Base-by-base conservation (phyloP, 2,888 invertebrate species). In the Dynastes maya region DNA sequence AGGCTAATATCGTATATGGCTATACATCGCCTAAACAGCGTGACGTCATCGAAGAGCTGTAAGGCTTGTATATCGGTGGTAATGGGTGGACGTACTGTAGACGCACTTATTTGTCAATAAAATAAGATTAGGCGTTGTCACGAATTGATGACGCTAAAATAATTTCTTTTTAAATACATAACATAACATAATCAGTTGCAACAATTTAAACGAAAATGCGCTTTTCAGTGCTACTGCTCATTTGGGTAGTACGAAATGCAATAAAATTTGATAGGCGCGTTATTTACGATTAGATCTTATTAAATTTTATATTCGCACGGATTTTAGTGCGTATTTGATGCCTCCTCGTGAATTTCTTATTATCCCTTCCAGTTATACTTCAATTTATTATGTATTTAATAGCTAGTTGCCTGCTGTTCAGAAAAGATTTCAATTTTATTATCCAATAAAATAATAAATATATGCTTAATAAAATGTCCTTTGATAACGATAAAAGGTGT, bases 391-490 rank as follows among this genome's bases (percentile, higher is more conserved):
- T 55, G 55, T 55, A 55, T 58, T 37, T 58, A 55, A 29, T 37
- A 13, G 16, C 32, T 37, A 53, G 11, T 29, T 55, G 37, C 13
- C 32, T 55, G 55, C 37, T 58, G 37, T 22, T 37, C 71, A 55
- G 37, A 71, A 71, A 71, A 71, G 51, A 55, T 55, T 55, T 22
- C 6, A 55, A 55, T 71, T 71, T 71, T 71, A 71, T 53, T 71
- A 55, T 71, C 37, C 55, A 40, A 71, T 55, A 71, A 71, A 58
- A 55, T 71, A 58, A 71, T 71, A 71, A 71, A 71, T 55, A 55
- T 71, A 71, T 58, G 55, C 37, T 32, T 37, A 53, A 71, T 71
- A 71, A 71, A 71, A 71, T 37, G 71, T 16, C n/a, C 37, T 53
- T 53, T 55, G 71, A 71, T 71, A 71, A 55, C 71, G 55, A 55